phyloP scores from a whole-genome alignment of 2,113 vertebrate species.

The Alethe diademata region DNA sequence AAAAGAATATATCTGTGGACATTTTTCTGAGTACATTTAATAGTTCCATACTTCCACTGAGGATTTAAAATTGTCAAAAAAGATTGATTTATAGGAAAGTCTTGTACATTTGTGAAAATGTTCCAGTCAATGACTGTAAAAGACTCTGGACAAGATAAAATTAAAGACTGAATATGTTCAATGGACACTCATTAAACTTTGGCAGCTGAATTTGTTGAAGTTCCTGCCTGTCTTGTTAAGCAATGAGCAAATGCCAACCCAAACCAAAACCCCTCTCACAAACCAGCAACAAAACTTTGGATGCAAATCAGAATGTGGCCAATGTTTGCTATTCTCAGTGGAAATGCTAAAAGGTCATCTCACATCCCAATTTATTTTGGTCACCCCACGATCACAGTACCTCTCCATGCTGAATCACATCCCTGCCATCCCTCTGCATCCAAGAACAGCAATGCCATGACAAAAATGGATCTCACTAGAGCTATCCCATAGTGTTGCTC shows the following conservation, averaged over 20 bases:
- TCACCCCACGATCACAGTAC: not conserved
- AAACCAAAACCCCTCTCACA: not conserved
- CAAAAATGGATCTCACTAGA: not conserved
- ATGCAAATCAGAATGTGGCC: not conserved
- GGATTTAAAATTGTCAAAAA: not conserved
- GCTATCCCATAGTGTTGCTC: not conserved
- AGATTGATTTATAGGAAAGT: not conserved
- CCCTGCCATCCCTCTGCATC: not conserved
- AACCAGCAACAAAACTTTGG: not conserved
- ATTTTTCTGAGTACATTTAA: not conserved
- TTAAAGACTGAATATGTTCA: not conserved
- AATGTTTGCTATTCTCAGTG: not conserved
- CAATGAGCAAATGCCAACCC: not conserved
- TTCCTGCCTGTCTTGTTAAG: not conserved
- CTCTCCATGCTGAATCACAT: not conserved
- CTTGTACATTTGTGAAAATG: not conserved
- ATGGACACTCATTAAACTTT: not conserved
- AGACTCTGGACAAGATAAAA: not conserved
- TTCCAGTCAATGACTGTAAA: not conserved
- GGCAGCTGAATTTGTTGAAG: not conserved
- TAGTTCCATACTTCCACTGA: not conserved
- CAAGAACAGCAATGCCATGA: not conserved
- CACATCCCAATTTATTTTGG: not conserved
- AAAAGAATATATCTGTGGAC: not conserved
- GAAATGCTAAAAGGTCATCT: not conserved